Evolutionary conservation across 2,888 invertebrate genomes (phyloP), one percentile per base, ranked within the genome.

Genomic region (Nomada ferruginata): DNA sequence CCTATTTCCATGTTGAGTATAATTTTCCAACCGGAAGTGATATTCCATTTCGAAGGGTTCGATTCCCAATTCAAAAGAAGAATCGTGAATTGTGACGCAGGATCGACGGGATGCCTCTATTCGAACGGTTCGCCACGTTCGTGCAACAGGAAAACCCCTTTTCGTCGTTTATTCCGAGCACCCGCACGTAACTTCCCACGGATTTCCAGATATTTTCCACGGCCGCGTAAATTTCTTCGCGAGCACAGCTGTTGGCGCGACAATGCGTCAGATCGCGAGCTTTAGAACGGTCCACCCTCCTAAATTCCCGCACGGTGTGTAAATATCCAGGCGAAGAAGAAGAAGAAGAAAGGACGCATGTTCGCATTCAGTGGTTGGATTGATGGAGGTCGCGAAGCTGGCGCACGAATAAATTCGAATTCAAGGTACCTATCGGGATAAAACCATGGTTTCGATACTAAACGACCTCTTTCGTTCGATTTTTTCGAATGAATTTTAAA

Each of bases 281-380:
- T 74, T 82, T 68, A 75, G 64, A 42, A 23, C 57, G n/a, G 36
- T 44, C 47, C 57, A 18, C 9, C 44, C 68, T 75, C 78, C 55
- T 83, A 83, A 83, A 83, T 83, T 83, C 50, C 64, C 74, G 20
- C 44, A 53, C 29, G 64, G 69, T 57, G 76, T 72, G 75, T 83
- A 78, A 83, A 83, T 83, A 75, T 57, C 36, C 57, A 20, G 18
- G 18, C 23, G 42, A 13, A 20, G n/a, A 44, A 18, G n/a, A 42
- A 50, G 15, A 5, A n/a, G 36, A 7, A 47, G 36, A 20, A 76
- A 64, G 55, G 55, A 55, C 55, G 55, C 29, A 52, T 64, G 42
- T 55, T 55, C 50, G 59, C 57, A 26, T 63, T 63, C n/a, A 26
- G 23, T 20, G 23, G 50, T 9, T 36, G 29, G 26, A 65, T 44